Evolutionary conservation across 2,113 vertebrate species (phyloP).

Genomic region (Myrmophylax atrothorax): DNA sequence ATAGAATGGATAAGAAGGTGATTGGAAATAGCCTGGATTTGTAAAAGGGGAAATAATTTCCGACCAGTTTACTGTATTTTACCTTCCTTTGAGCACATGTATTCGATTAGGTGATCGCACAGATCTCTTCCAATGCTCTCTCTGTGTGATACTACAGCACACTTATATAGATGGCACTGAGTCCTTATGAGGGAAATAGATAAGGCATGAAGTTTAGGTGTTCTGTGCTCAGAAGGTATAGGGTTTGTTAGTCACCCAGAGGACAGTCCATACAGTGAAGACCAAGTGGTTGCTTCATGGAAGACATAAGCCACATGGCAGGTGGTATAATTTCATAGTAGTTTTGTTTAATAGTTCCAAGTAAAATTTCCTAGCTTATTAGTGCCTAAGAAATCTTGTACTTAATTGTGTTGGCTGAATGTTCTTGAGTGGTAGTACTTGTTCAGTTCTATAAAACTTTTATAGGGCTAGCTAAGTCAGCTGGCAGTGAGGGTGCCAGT

Average conservation of each 20-base stretch:
- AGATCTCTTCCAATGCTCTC: background rate
- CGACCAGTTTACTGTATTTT: background rate
- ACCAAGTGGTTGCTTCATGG: background rate
- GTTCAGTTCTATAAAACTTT: background rate
- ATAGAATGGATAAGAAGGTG: background rate
- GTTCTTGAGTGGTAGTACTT: background rate
- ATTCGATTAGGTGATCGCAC: background rate
- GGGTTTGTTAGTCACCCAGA: background rate
- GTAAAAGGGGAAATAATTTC: background rate
- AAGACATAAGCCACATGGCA: too few relatives aligned
- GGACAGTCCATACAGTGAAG: background rate
- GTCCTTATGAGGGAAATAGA: background rate
- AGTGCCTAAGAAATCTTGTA: background rate
- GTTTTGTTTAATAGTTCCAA: background rate
- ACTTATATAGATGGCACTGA: fast-evolving
- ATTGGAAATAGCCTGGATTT: background rate
- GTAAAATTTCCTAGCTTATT: background rate
- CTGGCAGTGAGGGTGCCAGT: background rate
- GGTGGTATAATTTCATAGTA: background rate
- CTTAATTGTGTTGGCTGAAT: background rate
- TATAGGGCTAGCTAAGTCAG: background rate
- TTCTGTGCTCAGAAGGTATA: background rate
- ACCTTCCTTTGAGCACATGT: background rate
- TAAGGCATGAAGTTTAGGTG: background rate
- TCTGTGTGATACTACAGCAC: too few relatives aligned